phyloP scores from a whole-genome alignment of 1,140 invertebrate genomes.

The Macrosteles quadrilineatus region DNA sequence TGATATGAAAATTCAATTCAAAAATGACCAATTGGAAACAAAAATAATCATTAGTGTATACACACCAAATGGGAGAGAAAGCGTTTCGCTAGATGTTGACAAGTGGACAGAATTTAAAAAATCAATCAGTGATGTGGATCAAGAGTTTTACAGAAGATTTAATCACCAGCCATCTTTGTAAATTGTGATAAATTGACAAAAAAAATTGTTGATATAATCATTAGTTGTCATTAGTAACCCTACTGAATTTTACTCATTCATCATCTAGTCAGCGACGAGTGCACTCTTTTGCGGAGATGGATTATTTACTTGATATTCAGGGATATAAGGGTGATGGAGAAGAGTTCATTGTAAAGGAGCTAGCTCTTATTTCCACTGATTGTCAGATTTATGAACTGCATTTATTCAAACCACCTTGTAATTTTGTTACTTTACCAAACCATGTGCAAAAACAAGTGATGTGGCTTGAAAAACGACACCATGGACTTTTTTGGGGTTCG shows the following conservation, averaged over 20 bases:
- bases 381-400: conserved; percentile 3
- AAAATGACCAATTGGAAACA: too few species aligned
- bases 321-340: not conserved
- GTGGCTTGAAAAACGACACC: not conserved
- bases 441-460: not conserved
- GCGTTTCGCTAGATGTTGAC: too few species aligned
- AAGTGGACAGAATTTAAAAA: too few species aligned
- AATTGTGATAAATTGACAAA: not conserved
- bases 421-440: not conserved
- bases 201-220: too few species aligned
- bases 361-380: not conserved
- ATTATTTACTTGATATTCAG: not conserved
- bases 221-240: too few species aligned
- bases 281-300: too few species aligned
- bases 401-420: not conserved
- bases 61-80: too few species aligned
- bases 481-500: not conserved
- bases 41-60: too few species aligned
- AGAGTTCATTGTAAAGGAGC: conserved; percentile 17
- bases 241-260: too few species aligned
- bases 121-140: too few species aligned
- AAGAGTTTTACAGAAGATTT: not conserved
- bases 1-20: too few species aligned
- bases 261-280: too few species aligned
- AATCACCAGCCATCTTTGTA: not conserved